Base-by-base conservation (phyloP, 2,888 invertebrate species). In the Deilephila porcellus region DNA sequence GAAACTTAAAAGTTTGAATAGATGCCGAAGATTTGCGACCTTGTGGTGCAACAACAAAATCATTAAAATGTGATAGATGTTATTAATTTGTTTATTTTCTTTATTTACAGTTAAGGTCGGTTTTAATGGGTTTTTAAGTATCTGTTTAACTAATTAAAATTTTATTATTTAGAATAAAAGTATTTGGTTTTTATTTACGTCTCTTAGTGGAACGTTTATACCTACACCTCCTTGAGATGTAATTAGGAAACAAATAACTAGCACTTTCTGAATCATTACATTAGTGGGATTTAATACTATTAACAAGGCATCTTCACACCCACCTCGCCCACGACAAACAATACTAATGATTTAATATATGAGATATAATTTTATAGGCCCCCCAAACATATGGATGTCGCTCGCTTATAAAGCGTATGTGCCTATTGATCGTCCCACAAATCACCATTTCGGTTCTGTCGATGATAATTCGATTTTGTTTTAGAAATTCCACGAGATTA, bases 381-480 rank as follows among this genome's bases (percentile, higher is more conserved):
- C 75, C 82, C 83, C 80, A 85, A 84, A 86, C 83, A 72, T 83
- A 88, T 87, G 87, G 86, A 88, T 84, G 87, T 87, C 86, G 85
- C 79, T 80, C 81, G 81, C 82, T 83, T 82, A 84, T 86, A 82
- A 84, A 82, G 83, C 77, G 79, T 83, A 86, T 81, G 75, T 79
- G 82, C 82, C 82, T 86, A 86, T 88, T 86, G 80, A 77, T 89
- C 87, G 91, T 91, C 89, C 87, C 83, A 90, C 90, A 86, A 85
- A 88, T 86, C 86, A 86, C 81, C 76, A 80, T 79, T 84, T 83
- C 79, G 77, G 81, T 79, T 81, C 82, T 87, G 82, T 81, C 78
- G 81, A 85, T 83, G 84, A 71, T 71, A 56, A 67, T 62, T 71
- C 25, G 62, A 83, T 84, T 79, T 67, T 67, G 67, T 67, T 17